phyloP scores from a whole-genome alignment of 2,797 vertebrate species.

The Melanotaenia pygmaea region DNA sequence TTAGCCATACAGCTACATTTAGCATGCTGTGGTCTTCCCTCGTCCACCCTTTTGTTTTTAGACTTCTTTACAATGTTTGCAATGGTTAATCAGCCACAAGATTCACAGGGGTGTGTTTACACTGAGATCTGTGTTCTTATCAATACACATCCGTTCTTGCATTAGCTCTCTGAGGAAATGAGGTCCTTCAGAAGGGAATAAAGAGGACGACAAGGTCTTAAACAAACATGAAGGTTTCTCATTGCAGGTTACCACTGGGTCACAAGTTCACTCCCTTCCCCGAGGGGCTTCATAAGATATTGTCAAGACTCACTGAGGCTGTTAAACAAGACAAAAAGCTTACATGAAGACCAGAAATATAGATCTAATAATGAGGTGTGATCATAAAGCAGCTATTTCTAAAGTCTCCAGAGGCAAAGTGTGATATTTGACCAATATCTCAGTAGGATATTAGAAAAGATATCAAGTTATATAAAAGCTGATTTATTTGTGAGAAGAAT shows the following conservation, averaged over 20 bases:
- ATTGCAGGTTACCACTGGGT: conserved; percentile 42
- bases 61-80: conserved; percentile 75
- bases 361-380: conserved; percentile 27
- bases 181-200: conserved; percentile 32
- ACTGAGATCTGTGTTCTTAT: conserved; percentile 49
- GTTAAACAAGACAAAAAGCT: conserved; percentile 14
- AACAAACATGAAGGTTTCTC: conserved; percentile 46
- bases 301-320: conserved; percentile 37
- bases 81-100: conserved; percentile 70
- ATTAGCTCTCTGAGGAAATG: conserved; percentile 47
- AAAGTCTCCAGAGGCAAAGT: not conserved
- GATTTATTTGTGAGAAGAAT: conserved; percentile 18
- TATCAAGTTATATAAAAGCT: not conserved
- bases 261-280: conserved; percentile 40
- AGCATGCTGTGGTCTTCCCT: conserved; percentile 20
- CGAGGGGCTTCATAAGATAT: conserved; percentile 30
- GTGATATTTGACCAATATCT: not conserved
- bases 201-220: conserved; percentile 42
- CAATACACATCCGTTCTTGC: conserved; percentile 68
- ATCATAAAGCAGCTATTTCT: conserved; percentile 12
- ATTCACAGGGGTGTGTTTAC: conserved; percentile 71
- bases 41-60: conserved; percentile 58
- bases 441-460: conserved; percentile 13
- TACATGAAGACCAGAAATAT: conserved; percentile 33
- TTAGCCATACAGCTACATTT: conserved; percentile 40